A percentile compares a stretch with the other conserved stretches of the same genome.
Evolutionary conservation across 1,140 invertebrate genomes (phyloP).

Genomic region (Tachypleus tridentatus): DNA sequence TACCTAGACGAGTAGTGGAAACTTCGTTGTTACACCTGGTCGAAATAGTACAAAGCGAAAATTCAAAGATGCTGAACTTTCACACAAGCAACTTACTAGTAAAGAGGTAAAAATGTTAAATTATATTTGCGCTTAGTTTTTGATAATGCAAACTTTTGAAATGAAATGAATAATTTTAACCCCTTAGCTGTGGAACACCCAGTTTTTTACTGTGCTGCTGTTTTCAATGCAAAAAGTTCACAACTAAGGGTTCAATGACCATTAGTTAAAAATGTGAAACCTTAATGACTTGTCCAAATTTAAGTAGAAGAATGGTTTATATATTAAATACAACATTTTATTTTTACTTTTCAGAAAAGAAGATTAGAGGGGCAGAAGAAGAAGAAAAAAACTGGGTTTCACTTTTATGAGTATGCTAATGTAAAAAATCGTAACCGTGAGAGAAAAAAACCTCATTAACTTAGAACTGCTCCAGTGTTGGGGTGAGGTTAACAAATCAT

Average conservation of each 20-base stretch:
- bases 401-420: conserved; percentile 86
- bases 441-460: conserved; percentile 7
- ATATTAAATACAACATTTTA: neutral
- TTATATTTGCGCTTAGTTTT: too few species aligned
- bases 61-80: too few species aligned
- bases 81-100: too few species aligned
- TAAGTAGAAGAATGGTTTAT: neutral
- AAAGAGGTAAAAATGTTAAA: too few species aligned
- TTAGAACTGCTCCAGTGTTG: too few species aligned
- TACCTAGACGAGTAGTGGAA: too few species aligned
- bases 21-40: too few species aligned
- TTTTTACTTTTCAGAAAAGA: conserved; percentile 43
- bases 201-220: conserved; percentile 14
- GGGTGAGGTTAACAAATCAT: too few species aligned
- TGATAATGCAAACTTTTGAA: too few species aligned
- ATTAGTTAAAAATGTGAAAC: neutral
- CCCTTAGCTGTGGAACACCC: conserved; percentile 23
- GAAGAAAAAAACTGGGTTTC: conserved; percentile 76
- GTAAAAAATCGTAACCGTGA: conserved; percentile 73
- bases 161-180: neutral
- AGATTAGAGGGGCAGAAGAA: conserved; percentile 57
- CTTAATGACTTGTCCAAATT: neutral
- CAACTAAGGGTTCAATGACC: conserved; percentile 5
- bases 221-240: neutral
- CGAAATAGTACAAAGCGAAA: too few species aligned